Evolutionary conservation across 2,113 vertebrate genomes (phyloP), one percentile per base, ranked within the genome.

Genomic region (Poecile atricapillus): DNA sequence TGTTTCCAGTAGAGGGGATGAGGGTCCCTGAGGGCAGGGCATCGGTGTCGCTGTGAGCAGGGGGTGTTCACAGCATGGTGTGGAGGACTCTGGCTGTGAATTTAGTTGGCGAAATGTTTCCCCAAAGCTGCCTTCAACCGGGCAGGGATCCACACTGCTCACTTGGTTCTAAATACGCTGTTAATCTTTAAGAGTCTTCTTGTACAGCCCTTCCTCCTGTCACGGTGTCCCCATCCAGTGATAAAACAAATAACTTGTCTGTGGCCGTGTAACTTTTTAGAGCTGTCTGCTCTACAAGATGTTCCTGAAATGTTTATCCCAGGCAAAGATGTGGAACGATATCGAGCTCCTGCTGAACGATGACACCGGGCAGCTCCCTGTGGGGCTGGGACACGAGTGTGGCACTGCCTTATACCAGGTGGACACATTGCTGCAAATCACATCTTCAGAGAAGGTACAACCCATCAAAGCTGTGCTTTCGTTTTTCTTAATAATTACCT

Each of bases 331-430:
- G 99, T 99, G 99, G 99, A 98, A 97, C 55, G 98, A 99, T 7
- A 95, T 99, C 27, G 99, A 99, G 27, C 96, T 99, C 56, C 95
- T 99, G 41, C 92, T 97, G n/a, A 99, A 93, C 43, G 99, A 99
- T 47, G 99, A 99, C 71, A 99, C 99, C 0, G 98, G 97, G 67
- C 98, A 97, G 28, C 87, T 99, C 15, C 96, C 96, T 14, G 90
- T 98, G 35, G 98, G 97, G 33, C 94, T 98, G 30, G 96, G 97
- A 33, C 98, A 97, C 13, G 98, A 98, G 62, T 98, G 98, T 37
- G 98, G 98, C 20, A 98, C 97, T 7, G 98, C 98, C 4, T 90
- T 99, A 81, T 99, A 99, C 92, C 99, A 99, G 97, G 98, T 99
- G 76, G 98, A 99, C 27, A 97, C 99, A 0, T 90, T 99, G 30